A percentile compares a stretch with the other conserved stretches of the same genome.
These are phyloP conservation scores for Drosophila meridionalis DNA, from an alignment of 2,888 invertebrate species.

Conservation along the genomic window DNA sequence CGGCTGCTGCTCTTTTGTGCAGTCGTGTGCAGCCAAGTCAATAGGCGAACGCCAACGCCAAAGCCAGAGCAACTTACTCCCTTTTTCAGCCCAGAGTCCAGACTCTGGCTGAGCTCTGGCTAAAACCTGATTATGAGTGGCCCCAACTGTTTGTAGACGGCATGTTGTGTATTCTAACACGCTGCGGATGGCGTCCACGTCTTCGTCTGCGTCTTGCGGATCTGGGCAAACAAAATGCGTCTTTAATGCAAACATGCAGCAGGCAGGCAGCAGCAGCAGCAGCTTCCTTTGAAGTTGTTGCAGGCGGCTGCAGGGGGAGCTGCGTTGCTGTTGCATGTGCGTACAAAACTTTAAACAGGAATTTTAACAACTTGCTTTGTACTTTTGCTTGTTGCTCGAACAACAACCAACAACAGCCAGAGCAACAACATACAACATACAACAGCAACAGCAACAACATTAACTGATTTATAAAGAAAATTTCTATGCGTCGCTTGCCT, in stretches of 20 bases:
- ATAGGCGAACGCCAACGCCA: conserved; percentile 42
- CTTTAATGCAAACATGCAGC: conserved; percentile 80
- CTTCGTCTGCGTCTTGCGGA: conserved; percentile 43
- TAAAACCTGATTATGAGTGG: conserved; percentile 80
- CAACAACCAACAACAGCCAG: conserved; percentile 39
- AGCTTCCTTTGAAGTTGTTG: conserved; percentile 76
- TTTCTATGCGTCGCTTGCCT: conserved; percentile 66
- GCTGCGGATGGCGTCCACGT: conserved; percentile 70
- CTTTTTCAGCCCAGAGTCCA: conserved; percentile 51
- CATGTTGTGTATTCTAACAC: conserved; percentile 79
- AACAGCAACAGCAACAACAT: conserved; percentile 45
- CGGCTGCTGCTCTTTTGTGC: conserved; percentile 62
- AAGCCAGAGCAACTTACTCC: conserved; percentile 55
- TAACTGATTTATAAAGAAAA: conserved; percentile 77
- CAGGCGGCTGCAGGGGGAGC: conserved; percentile 4
- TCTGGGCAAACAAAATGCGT: conserved; percentile 78
- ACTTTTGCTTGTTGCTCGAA: conserved; percentile 68
- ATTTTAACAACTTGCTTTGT: conserved; percentile 81
- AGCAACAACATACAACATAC: conserved; percentile 55
- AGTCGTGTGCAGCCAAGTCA: conserved; percentile 71
- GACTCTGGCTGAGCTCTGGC: conserved; percentile 43
- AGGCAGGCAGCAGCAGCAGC: conserved; percentile 51
- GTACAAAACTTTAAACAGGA: conserved; percentile 81
- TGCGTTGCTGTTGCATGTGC: conserved; percentile 71
- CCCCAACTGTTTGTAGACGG: conserved; percentile 68